Conservation (phyloP, 2,113 vertebrate genomes). For the Hemichromis elongatus region DNA sequence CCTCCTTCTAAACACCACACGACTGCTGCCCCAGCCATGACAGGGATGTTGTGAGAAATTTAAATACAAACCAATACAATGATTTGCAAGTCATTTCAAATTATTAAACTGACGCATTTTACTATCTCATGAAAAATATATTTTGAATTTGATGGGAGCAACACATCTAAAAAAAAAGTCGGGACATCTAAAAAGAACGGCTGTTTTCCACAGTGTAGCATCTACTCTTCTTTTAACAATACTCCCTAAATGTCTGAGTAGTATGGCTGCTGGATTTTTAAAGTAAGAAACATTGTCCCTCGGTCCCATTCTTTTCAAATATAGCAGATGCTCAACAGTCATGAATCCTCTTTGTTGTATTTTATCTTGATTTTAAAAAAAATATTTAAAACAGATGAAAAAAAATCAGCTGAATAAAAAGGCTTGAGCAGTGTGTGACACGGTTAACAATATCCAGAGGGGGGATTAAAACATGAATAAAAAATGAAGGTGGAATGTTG, state of each 20-base stretch:
- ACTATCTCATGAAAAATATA: background rate
- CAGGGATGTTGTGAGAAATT: background rate
- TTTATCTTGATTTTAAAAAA: background rate
- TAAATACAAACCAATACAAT: background rate
- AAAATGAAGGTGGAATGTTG: background rate
- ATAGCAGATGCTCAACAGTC: background rate
- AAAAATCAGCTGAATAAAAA: background rate
- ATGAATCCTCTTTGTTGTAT: background rate
- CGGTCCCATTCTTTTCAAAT: background rate
- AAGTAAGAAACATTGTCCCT: background rate
- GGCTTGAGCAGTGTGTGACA: background rate
- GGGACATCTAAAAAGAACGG: background rate
- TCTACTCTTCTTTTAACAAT: background rate
- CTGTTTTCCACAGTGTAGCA: background rate
- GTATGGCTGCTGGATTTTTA: background rate
- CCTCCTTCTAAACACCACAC: no score
- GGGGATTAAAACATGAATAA: background rate
- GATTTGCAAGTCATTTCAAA: background rate
- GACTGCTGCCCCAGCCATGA: no score
- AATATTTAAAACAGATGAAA: background rate
- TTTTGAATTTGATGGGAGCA: background rate
- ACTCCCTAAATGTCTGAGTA: background rate
- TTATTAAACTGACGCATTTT: background rate
- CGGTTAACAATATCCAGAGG: background rate
- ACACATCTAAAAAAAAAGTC: background rate